Conservation (phyloP, 2,888 invertebrate genomes). For the Tiliacea aurago region DNA sequence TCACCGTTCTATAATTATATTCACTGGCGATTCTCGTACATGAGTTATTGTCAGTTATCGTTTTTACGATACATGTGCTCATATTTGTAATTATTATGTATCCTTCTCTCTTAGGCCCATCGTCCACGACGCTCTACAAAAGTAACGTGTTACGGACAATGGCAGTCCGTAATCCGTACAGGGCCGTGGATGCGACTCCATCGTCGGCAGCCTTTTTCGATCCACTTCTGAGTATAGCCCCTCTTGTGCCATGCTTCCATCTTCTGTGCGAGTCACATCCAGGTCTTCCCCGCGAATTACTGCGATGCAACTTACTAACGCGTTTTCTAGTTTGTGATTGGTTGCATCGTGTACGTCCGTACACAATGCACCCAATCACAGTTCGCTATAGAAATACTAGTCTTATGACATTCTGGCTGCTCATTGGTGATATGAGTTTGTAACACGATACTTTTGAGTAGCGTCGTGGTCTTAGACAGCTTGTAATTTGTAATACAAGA, state of each 20-base stretch:
- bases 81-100: slow-evolving; percentile 24
- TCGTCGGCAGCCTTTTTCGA: no score
- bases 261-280: no score
- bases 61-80: slow-evolving; percentile 17
- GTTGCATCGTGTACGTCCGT: no score
- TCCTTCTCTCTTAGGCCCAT: background rate
- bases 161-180: no score
- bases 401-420: background rate
- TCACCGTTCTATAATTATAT: slow-evolving; percentile 55
- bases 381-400: background rate
- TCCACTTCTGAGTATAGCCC: no score
- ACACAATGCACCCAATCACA: no score
- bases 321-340: background rate
- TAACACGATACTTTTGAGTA: background rate
- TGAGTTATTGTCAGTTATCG: slow-evolving; percentile 44
- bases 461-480: no score
- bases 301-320: background rate
- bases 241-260: no score
- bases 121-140: background rate
- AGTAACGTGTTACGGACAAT: background rate
- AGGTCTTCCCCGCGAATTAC: no score
- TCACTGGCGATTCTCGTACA: slow-evolving; percentile 40
- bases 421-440: background rate
- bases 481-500: background rate
- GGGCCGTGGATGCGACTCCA: no score